Base-by-base conservation (phyloP, 2,113 vertebrate genomes). In the Microcebus lehilahytsara region DNA sequence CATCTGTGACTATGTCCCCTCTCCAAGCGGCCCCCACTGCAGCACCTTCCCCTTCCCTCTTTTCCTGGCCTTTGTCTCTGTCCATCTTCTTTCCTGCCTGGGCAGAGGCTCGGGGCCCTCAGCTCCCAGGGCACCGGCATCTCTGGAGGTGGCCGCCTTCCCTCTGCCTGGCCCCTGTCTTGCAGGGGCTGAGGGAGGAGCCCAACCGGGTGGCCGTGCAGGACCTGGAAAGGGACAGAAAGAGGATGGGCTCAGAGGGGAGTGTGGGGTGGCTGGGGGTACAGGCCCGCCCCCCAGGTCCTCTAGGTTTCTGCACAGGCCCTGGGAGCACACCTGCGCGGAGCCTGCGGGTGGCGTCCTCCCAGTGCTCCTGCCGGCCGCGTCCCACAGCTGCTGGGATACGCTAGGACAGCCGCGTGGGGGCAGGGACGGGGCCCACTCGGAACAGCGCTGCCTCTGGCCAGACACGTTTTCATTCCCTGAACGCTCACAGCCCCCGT, bases 391-490 rank as follows among this genome's bases (percentile, higher is more conserved):
- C 49, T 10, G 49, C 49, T 49, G 10, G 49, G 49, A 49, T 2
- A 49, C 9, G 49, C 10, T 49, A 49, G 49, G 69, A n/a, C 4
- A 13, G 22, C 0, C 4, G 9, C 0, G 11, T 8, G 6, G 37
- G 84, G 42, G 46, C 2, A 9, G 85, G 4, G 49, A 22, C 0
- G 1, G 75, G 67, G 10, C 40, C 40, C 51, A 4, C 5, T 7
- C 40, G 5, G 6, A 8, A 2, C 0, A 37, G 77, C 4, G 0
- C 40, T 58, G 37, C 13, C 4, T 37, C 20, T 6, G 42, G 53
- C 71, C 1, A 0, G 46, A 19, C 13, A 2, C 67, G 5, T 42
- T 42, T 62, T 42, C 9, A 16, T 9, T 30, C 66, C 6, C 8
- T 10, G 49, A 5, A 2, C 49, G 37, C 67, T n/a, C 40, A 58